phyloP scores from a whole-genome alignment of 2,888 invertebrate species.

The Marasmarcha lunaedactyla region DNA sequence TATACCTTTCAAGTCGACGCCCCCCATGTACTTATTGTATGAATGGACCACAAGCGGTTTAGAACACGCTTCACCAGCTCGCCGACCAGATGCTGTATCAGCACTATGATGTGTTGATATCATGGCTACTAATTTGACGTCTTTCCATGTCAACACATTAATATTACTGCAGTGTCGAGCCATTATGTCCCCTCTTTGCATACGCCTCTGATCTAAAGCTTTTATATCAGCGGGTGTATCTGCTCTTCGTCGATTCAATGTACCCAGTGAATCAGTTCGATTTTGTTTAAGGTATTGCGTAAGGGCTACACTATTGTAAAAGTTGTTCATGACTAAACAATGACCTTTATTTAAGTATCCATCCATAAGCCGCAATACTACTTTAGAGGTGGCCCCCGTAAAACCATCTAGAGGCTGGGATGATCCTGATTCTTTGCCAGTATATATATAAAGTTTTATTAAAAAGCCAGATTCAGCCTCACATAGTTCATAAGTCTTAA shows the following conservation, averaged over 20 bases:
- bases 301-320: conserved; percentile 10
- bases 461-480: conserved; percentile 13
- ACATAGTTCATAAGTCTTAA: conserved; percentile 5
- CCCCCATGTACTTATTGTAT: conserved; percentile 17
- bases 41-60: conserved; percentile 2
- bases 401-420: conserved; percentile 11
- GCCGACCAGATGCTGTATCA: background rate
- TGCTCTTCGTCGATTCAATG: conserved; percentile 5
- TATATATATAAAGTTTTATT: background rate
- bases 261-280: conserved; percentile 10
- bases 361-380: conserved; percentile 12
- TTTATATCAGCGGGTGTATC: conserved; percentile 5
- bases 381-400: conserved; percentile 12
- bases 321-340: conserved; percentile 15
- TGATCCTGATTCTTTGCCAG: background rate
- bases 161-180: conserved; percentile 9
- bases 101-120: conserved; percentile 7
- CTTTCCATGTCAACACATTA: conserved; percentile 10
- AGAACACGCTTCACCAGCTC: background rate
- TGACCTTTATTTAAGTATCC: conserved; percentile 11
- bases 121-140: conserved; percentile 11
- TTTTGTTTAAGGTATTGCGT: conserved; percentile 4
- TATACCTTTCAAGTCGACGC: conserved; percentile 15
- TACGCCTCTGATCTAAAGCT: background rate
- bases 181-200: conserved; percentile 3